Evolutionary conservation across 2,888 invertebrate genomes (phyloP), one percentile per base, ranked within the genome.

Genomic region (Epirrita christyi): DNA sequence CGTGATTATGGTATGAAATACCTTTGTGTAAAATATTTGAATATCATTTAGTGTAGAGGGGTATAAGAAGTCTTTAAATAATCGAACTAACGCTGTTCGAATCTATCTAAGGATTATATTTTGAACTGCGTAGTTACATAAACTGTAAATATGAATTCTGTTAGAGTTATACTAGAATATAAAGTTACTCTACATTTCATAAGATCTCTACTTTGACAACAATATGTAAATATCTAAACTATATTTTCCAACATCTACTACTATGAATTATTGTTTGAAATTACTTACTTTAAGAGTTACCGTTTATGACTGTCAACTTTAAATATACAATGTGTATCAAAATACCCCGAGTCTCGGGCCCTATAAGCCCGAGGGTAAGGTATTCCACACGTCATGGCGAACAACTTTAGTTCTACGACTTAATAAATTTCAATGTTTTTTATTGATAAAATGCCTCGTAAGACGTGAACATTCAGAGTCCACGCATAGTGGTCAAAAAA

Each of bases 191-290:
- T 75, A 75, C 67, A 66, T 71, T 73, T 81, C 79, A 85, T 85
- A 83, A 83, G 81, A 83, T 70, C 69, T 78, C 83, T 87, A 87
- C 78, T 78, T 71, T 78, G 74, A 80, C 78, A 75, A 83, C 81
- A 81, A 66, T 70, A 71, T 66, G 66, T 71, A 73, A 74, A 68
- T 73, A 74, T 75, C 74, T 79, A 67, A 61, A 58, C 78, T 85
- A 82, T 77, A 81, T 76, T 78, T 79, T 76, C 78, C 82, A 90
- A 89, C 86, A 78, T 84, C 83, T 85, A 86, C 85, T 88, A 85
- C 79, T 55, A 58, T 45, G 29, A 52, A 51, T 61, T 63, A 63
- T 64, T 68, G 63, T 64, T 64, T 63, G 56, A 49, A 53, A 55
- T 57, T 59, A 58, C 38, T 45, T 54, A 60, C 14, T 7, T 44